Evolutionary conservation across 2,797 vertebrate species (phyloP), one percentile per base, ranked within the genome.

Genomic region (Amblyopsis hoosieri): DNA sequence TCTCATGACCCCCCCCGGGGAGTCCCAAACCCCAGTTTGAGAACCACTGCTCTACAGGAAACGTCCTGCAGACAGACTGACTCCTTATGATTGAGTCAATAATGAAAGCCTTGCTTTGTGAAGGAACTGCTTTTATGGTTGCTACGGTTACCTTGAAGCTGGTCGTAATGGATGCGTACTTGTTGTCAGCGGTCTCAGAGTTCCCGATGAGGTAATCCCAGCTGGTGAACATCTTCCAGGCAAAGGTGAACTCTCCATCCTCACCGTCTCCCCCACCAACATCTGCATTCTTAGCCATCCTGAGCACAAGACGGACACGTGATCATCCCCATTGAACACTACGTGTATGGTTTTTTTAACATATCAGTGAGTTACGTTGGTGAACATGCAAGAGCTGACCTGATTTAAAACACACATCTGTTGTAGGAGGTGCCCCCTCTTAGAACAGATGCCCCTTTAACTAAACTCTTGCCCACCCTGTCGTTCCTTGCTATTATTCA

Each of bases 171-270:
- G 97, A 99, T 62, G 94, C 96, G 8, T 94, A 98, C 61, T 97
- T 99, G 89, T 96, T 99, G 90, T 99, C 97, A 0, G 97, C 97
- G 0, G 97, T 98, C 83, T 99, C 97, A 5, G 96, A 83, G 23
- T 99, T 99, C 71, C 97, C 97, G 1, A 99, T 99, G 76, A 99
- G 93, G 84, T 98, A 99, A 87, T 99, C 97, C 97, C 97, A 99
- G 89, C 98, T 99, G 82, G 97, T 99, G 91, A 99, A 99, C 97
- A 99, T 98, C 89, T 99, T 99, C 94, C 96, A 99, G 86, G 94
- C 94, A 62, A 99, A 99, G 13, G 94, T 94, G 85, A 97, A 99
- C 83, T 94, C 94, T 3, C 92, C 91, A 10, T 93, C 96, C 0
- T 97, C 97, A 4, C 94, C 94, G 0, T 98, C 96, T 31, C 93